A percentile compares a stretch with the other conserved stretches of the same genome.
Conservation (phyloP, 1,140 invertebrate species). For the Conus ventricosus region DNA sequence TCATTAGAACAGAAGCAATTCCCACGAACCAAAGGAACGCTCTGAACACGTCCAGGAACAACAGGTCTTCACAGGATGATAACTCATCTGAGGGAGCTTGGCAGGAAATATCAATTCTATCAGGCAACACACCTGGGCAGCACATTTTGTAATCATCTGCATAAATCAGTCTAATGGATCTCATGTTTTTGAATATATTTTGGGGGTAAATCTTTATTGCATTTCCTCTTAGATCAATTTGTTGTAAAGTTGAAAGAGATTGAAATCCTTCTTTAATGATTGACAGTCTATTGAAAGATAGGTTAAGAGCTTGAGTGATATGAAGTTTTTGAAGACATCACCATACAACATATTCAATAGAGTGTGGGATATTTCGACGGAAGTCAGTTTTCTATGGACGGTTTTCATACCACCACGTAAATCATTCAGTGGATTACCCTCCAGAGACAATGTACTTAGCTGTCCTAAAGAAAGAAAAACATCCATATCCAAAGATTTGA, state of each 20-base stretch:
- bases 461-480: background rate
- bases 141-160: constrained; percentile 1
- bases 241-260: background rate
- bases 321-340: background rate
- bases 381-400: background rate
- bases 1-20: background rate
- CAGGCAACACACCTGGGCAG: background rate
- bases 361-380: background rate
- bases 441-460: background rate
- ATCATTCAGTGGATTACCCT: background rate
- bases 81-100: background rate
- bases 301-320: background rate
- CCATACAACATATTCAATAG: background rate
- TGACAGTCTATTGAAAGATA: background rate
- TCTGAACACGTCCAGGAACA: background rate
- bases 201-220: background rate
- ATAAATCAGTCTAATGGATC: background rate
- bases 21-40: background rate
- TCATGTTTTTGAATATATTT: background rate
- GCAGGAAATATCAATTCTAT: background rate
- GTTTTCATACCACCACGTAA: background rate
- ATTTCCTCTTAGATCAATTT: background rate
- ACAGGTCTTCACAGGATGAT: background rate
- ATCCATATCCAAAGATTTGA: background rate
- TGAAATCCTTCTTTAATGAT: background rate